phyloP scores from a whole-genome alignment of 2,113 vertebrate genomes.

The Aptenodytes forsteri region DNA sequence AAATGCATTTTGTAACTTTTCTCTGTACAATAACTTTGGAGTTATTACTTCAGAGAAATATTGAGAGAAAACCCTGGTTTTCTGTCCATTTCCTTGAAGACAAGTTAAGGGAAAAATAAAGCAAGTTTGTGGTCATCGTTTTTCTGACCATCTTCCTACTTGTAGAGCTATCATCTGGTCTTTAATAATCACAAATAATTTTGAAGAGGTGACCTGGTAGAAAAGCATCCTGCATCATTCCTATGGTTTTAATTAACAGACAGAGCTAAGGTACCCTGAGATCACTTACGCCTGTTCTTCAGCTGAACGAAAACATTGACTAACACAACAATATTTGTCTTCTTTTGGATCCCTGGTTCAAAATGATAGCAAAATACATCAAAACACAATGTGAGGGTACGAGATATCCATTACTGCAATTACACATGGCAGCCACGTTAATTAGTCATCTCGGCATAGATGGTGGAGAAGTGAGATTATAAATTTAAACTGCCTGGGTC shows the following conservation, averaged over 20 bases:
- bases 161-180: background rate
- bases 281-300: background rate
- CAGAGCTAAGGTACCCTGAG: background rate
- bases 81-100: background rate
- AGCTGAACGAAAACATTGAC: background rate
- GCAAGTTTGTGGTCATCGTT: background rate
- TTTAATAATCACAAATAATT: background rate
- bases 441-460: constrained; percentile 18
- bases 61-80: background rate
- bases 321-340: constrained; percentile 6
- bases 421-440: background rate
- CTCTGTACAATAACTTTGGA: background rate
- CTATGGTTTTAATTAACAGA: background rate
- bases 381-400: constrained; percentile 10
- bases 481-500: background rate
- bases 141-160: background rate
- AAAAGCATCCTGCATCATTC: background rate
- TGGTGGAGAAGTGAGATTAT: constrained; percentile 8
- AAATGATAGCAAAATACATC: constrained; percentile 24
- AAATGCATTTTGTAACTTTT: background rate
- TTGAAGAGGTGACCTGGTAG: background rate
- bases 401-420: background rate
- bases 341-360: constrained; percentile 1
- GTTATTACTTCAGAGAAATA: background rate
- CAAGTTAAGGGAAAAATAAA: background rate